A percentile compares a stretch with the other conserved stretches of the same genome.
Conservation (phyloP, 2,888 invertebrate genomes). For the Xanthostigma xanthostigma region DNA sequence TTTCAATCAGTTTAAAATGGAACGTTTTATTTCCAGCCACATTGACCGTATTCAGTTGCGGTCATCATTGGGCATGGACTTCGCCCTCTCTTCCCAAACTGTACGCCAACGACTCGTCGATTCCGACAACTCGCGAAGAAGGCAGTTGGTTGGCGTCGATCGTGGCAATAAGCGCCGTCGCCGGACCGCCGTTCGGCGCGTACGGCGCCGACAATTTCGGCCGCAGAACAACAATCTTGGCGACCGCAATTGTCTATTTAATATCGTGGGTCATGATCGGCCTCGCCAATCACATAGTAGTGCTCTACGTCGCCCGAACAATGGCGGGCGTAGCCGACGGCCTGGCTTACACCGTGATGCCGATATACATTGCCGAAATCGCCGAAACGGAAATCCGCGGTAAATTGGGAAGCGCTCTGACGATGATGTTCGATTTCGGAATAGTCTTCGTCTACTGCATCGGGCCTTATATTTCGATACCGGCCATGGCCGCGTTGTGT, state of each 20-base stretch:
- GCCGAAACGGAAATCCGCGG: constrained; percentile 1
- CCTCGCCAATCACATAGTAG: constrained; percentile 33
- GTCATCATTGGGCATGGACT: constrained; percentile 28
- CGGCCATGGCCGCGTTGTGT: constrained; percentile 33
- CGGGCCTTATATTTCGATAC: constrained; percentile 36
- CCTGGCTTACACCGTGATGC: not conserved
- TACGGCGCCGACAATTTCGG: constrained; percentile 43
- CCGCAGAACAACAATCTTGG: constrained; percentile 38
- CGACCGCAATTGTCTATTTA: constrained; percentile 38
- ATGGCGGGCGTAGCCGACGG: constrained; percentile 39
- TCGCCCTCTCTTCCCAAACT: constrained; percentile 33
- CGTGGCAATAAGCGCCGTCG: constrained; percentile 41
- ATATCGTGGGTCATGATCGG: constrained; percentile 41
- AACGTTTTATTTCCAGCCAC: not conserved
- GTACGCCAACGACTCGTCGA: constrained; percentile 25
- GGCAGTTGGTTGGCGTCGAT: constrained; percentile 42
- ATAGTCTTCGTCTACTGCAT: constrained; percentile 40
- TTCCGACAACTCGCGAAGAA: constrained; percentile 29
- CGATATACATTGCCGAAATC: constrained; percentile 1
- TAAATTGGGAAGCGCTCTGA: constrained; percentile 38
- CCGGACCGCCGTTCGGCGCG: constrained; percentile 41
- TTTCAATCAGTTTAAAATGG: too few species aligned
- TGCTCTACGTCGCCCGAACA: constrained; percentile 39
- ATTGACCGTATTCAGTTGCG: not conserved
- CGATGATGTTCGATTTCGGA: constrained; percentile 37